Percentiles rank a stretch among this genome's conserved stretches.
phyloP scores from a whole-genome alignment of 53 echinoderm and acorn worm species.

The Echinarachnius parma region DNA sequence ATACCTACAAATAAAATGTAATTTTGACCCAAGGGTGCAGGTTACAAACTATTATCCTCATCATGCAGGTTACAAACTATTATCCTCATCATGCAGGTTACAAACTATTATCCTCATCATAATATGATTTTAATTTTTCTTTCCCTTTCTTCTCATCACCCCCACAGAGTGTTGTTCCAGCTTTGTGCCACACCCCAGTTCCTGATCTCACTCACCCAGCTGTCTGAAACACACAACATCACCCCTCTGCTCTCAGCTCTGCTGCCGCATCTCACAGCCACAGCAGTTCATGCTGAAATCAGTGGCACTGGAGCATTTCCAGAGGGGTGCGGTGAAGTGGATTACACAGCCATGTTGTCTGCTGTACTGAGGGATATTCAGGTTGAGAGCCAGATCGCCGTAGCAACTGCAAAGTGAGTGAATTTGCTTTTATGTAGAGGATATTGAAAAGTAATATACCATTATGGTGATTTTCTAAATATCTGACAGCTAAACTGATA shows the following conservation, averaged over 20 bases:
- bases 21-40: no score
- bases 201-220: constrained; percentile 52
- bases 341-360: constrained; percentile 39
- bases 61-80: no score
- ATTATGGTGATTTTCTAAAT: no score
- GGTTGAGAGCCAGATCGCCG: constrained; percentile 34
- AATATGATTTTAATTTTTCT: no score
- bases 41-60: no score
- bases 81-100: no score
- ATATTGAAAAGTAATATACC: no score
- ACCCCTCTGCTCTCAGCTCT: constrained; percentile 66
- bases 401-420: constrained; percentile 33
- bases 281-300: constrained; percentile 47
- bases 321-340: constrained; percentile 40
- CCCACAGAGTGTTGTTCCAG: constrained; percentile 60
- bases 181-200: constrained; percentile 57
- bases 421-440: neutral
- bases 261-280: constrained; percentile 51
- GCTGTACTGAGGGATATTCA: constrained; percentile 46
- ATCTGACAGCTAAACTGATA: no score
- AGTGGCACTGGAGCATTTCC: constrained; percentile 14
- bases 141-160: no score
- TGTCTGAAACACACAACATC: constrained; percentile 66
- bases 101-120: no score
- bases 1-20: no score